Evolutionary conservation across 2,113 vertebrate species (phyloP), one percentile per base, ranked within the genome.

Genomic region (Paracanthobrama guichenoti): DNA sequence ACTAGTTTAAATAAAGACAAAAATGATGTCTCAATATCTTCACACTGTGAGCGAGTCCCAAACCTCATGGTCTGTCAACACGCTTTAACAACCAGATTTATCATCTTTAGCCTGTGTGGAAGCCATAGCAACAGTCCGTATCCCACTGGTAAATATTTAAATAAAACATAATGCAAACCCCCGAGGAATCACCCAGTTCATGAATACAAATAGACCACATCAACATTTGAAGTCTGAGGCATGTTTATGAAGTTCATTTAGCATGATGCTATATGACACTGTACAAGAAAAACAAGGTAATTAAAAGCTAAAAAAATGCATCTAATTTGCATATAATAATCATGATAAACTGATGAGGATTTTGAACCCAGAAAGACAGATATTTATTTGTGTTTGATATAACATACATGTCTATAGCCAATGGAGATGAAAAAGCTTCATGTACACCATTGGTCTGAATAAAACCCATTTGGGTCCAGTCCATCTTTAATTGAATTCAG

Each of bases 161-260:
- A 77, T 71, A 50, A 69, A 82, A 71, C 24, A 60, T 73, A 39
- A 35, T 20, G 13, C 55, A 16, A 66, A 1, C 81, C 66, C 81
- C 53, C 3, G 7, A 31, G 35, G 50, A 46, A 31, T n/a, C 8
- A 71, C 35, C 55, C 39, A n/a, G 12, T 48, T 75, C 81, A 77
- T 77, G 86, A 75, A 53, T 80, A 85, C 69, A 80, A 80, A 85
- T 59, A 42, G 44, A 62, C 18, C 18, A 31, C 50, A 11, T n/a
- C 16, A 53, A n/a, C 42, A 48, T 66, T 20, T 48, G 55, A 79
- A 24, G 35, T 64, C n/a, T 79, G 35, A 26, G n/a, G 57, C 77
- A 20, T 42, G 72, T 39, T 62, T 28, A 50, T 24, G 42, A 50
- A 48, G 14, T 50, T 67, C 24, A 67, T 67, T 80, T 80, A n/a